Conservation (phyloP, 2,113 vertebrate species). For the Hirundichthys speculiger region DNA sequence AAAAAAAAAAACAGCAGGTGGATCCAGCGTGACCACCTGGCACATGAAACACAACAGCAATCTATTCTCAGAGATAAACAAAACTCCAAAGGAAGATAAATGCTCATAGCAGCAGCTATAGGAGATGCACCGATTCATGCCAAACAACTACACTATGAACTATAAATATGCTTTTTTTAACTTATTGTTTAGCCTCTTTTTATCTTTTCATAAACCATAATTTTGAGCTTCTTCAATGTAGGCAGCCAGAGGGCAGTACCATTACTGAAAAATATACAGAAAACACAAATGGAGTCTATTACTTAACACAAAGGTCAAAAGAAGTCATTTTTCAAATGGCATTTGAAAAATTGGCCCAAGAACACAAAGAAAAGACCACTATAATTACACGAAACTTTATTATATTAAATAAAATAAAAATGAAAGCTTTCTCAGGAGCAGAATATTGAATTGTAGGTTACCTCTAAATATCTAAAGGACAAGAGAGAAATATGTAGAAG, state of each 20-base stretch:
- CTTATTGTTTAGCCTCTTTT: background rate
- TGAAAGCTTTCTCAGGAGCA: background rate
- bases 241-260: constrained; percentile 6
- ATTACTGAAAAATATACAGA: constrained; percentile 25
- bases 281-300: constrained; percentile 30
- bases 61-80: background rate
- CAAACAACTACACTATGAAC: background rate
- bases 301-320: constrained; percentile 1
- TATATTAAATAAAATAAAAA: constrained; percentile 6
- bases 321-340: background rate
- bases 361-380: background rate
- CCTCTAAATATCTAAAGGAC: constrained; percentile 3
- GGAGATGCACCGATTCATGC: background rate
- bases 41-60: constrained; percentile 8
- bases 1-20: constrained; percentile 26
- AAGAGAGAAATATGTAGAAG: too few species aligned
- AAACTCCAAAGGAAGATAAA: background rate
- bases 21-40: constrained; percentile 26
- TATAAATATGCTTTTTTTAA: background rate
- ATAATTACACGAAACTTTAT: constrained; percentile 18
- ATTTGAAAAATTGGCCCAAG: constrained; percentile 4
- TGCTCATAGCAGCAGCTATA: background rate
- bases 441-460: background rate
- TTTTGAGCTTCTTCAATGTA: background rate
- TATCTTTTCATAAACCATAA: constrained; percentile 6